Evolutionary conservation across 2,888 invertebrate species (phyloP).

Genomic region (Eupeodes luniger): DNA sequence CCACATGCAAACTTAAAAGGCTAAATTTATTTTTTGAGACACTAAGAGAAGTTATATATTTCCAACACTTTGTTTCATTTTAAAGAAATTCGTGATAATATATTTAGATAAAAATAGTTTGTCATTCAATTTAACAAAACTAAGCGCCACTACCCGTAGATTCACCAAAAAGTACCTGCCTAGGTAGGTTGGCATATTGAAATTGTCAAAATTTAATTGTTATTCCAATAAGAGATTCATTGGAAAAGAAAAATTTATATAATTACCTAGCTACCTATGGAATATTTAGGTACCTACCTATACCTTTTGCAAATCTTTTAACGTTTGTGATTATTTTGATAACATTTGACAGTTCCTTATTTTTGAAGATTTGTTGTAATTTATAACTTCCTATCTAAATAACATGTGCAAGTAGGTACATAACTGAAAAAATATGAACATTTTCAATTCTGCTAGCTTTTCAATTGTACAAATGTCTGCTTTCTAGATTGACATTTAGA

Average conservation of each 20-base stretch:
- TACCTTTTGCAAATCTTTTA: too few species aligned
- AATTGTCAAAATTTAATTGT: not conserved
- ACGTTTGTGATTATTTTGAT: too few species aligned
- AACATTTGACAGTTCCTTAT: too few species aligned
- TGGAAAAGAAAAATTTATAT: not conserved
- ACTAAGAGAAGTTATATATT: not conserved
- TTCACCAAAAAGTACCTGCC: not conserved
- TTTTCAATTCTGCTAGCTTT: too few species aligned
- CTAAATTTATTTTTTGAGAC: not conserved
- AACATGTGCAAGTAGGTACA: too few species aligned
- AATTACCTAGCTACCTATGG: too few species aligned
- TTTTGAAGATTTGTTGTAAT: too few species aligned
- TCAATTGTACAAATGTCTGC: too few species aligned
- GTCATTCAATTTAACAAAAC: not conserved
- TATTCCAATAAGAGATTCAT: not conserved
- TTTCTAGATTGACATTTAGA: too few species aligned
- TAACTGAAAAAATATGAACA: too few species aligned
- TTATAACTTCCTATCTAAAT: too few species aligned
- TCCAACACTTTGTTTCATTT: not conserved
- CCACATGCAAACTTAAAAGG: slow-evolving; percentile 50
- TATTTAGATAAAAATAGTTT: not conserved
- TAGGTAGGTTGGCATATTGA: not conserved
- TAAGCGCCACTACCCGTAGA: not conserved
- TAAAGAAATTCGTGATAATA: not conserved
- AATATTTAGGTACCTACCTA: not conserved